Conservation (phyloP, 1,140 invertebrate species). For the Zaprionus inermis region DNA sequence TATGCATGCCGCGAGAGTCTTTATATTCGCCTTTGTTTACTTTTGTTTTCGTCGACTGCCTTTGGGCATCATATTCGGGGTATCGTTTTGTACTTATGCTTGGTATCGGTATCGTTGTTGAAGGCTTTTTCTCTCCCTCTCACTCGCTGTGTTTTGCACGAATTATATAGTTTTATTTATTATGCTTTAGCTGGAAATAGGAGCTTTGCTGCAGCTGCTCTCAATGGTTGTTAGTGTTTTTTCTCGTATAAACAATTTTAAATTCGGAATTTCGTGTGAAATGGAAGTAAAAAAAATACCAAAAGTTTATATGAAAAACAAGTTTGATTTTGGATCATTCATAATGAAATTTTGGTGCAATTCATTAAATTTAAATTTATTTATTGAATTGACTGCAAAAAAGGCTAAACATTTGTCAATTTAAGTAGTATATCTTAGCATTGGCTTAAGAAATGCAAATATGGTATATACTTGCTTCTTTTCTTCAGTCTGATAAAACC, state of each 20-base stretch:
- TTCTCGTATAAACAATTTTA: slow-evolving; percentile 34
- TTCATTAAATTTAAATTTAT: too few species aligned
- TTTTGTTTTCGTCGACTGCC: slow-evolving; percentile 60
- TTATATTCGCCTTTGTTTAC: slow-evolving; percentile 48
- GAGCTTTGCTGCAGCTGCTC: slow-evolving; percentile 66
- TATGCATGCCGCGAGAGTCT: slow-evolving; percentile 35
- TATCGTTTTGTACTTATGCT: slow-evolving; percentile 18
- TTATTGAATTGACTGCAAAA: background rate
- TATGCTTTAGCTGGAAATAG: slow-evolving; percentile 60
- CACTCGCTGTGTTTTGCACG: slow-evolving; percentile 35
- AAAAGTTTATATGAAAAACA: background rate
- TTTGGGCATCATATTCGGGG: slow-evolving; percentile 20
- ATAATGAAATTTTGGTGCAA: background rate
- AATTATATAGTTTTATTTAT: slow-evolving; percentile 66
- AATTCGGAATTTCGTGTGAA: slow-evolving; percentile 27
- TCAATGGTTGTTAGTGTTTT: slow-evolving; percentile 2
- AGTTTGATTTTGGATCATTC: background rate
- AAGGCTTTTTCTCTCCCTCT: slow-evolving; percentile 30
- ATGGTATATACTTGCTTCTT: background rate
- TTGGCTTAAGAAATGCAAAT: too few species aligned
- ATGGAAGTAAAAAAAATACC: slow-evolving; percentile 12
- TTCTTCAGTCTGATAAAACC: slow-evolving; percentile 12
- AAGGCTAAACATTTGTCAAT: too few species aligned
- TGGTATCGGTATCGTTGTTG: slow-evolving; percentile 17
- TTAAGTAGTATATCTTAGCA: too few species aligned